Evolutionary conservation across 2,113 vertebrate genomes (phyloP), one percentile per base, ranked within the genome.

Genomic region (Spheniscus mendiculus): DNA sequence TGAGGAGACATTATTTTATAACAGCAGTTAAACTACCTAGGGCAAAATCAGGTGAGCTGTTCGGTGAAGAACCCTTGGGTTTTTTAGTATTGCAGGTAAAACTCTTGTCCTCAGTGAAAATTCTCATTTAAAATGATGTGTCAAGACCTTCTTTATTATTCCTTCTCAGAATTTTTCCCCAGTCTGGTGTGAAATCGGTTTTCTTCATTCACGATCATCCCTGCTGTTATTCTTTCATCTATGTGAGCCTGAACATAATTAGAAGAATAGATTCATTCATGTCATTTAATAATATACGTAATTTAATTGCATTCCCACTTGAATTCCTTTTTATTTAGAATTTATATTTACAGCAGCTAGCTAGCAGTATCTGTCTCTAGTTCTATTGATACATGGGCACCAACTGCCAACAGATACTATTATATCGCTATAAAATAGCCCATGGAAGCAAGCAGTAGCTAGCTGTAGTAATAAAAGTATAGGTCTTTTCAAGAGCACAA

Each of bases 251-350:
- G 56, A 90, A 77, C 21, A 63, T 70, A 95, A 91, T 81, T 85
- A 73, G 49, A 65, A 89, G 30, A 84, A 58, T 66, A 82, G 50
- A 81, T 65, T 92, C 22, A 71, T 62, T 53, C 32, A 77, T 32
- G 58, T 27, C 16, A 53, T 87, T 87, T 89, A 88, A 86, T 82
- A 87, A 65, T 65, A 50, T 36, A 74, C 2, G 3, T 52, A 89
- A 95, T 93, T 93, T 77, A 93, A 92, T 95, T 66, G 59, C 22
- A 63, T 44, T 56, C n/a, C 44, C 38, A 58, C 34, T 94, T 71
- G 58, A 74, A 32, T 85, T 82, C 21, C 10, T 85, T 83, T 89
- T 94, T 92, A 80, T 73, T 81, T 59, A 62, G 42, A 47, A 73
- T 65, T 94, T 92, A 55, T 89, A 78, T 89, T 96, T 90, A 78